These are phyloP conservation scores for Aphelinus atriplicis DNA, from an alignment of 1,140 invertebrate genomes.

Conservation along the genomic window DNA sequence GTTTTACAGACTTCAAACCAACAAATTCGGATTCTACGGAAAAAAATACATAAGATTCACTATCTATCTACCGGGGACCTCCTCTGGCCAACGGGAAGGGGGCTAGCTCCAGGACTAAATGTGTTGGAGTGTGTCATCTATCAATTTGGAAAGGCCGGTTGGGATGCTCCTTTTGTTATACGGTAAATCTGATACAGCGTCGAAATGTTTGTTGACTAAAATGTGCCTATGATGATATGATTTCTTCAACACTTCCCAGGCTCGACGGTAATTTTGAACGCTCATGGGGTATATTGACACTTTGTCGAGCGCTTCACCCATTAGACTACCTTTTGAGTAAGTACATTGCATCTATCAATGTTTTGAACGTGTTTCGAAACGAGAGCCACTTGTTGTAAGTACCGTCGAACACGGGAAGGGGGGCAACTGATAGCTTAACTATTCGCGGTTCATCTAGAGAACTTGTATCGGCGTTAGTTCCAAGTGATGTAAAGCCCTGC, in stretches of 20 bases:
- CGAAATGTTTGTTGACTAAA: constrained; percentile 34
- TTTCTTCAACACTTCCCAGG: constrained; percentile 39
- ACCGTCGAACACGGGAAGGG: not conserved
- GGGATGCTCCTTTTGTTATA: not conserved
- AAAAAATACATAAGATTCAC: too few relatives aligned
- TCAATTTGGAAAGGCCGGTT: constrained; percentile 24
- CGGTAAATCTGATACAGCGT: constrained; percentile 19
- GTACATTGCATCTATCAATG: constrained; percentile 31
- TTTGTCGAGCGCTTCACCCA: constrained; percentile 14
- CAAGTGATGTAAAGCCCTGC: too few relatives aligned
- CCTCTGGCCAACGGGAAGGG: too few relatives aligned
- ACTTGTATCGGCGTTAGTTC: too few relatives aligned
- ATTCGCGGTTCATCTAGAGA: too few relatives aligned
- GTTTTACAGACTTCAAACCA: too few relatives aligned
- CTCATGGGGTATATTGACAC: too few relatives aligned
- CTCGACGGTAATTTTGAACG: too few relatives aligned
- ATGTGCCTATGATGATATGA: constrained; percentile 38
- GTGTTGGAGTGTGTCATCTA: constrained; percentile 31
- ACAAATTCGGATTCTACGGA: too few relatives aligned
- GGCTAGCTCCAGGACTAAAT: too few relatives aligned
- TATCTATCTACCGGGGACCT: too few relatives aligned
- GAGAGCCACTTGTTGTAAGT: constrained; percentile 27
- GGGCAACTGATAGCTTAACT: constrained; percentile 4
- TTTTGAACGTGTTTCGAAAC: constrained; percentile 30
- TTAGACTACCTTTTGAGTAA: constrained; percentile 24